These are phyloP conservation scores for Mantis religiosa DNA, from an alignment of 2,888 invertebrate species.

Conservation along the genomic window DNA sequence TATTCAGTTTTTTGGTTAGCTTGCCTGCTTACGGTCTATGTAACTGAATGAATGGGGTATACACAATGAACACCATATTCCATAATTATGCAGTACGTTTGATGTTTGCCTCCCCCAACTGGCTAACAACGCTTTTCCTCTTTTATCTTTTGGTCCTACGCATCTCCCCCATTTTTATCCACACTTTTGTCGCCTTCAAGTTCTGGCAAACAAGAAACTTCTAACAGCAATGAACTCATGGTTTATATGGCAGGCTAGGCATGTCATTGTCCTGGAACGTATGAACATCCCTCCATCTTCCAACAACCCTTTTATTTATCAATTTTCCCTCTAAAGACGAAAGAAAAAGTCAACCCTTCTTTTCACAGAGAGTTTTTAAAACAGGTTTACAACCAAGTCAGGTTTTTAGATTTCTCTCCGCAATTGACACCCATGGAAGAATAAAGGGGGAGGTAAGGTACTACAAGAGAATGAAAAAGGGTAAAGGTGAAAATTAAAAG, in stretches of 20 bases:
- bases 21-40: too few species aligned
- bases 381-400: neutral
- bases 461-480: neutral
- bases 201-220: neutral
- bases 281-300: neutral
- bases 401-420: neutral
- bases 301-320: neutral
- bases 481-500: neutral
- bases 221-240: neutral
- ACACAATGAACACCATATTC: neutral
- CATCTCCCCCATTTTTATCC: neutral
- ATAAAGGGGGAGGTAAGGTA: too few species aligned
- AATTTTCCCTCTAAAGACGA: neutral
- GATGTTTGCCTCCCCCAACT: neutral
- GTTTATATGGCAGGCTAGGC: neutral
- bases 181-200: neutral
- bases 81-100: neutral
- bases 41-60: too few species aligned
- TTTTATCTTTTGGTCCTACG: neutral
- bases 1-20: too few species aligned
- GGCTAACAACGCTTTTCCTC: too few species aligned
- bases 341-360: neutral
- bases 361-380: neutral
- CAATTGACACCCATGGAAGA: neutral
- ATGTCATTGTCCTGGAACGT: neutral